Conservation (phyloP, 2,888 invertebrate genomes). For the Synergus itoensis region DNA sequence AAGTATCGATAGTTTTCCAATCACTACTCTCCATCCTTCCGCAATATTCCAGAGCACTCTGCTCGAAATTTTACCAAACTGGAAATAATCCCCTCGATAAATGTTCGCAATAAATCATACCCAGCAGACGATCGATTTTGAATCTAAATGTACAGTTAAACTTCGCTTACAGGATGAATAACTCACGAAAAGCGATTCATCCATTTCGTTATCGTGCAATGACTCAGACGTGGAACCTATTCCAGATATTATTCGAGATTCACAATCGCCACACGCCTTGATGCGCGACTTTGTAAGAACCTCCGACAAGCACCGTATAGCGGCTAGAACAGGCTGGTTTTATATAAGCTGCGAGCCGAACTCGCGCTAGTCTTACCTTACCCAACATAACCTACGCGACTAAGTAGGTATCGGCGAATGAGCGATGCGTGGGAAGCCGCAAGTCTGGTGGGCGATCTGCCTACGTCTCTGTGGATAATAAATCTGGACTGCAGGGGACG, state of each 20-base stretch:
- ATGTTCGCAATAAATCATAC: constrained; percentile 16
- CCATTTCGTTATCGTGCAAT: constrained; percentile 36
- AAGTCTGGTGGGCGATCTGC: constrained; percentile 70
- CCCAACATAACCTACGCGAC: constrained; percentile 58
- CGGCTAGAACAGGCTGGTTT: constrained; percentile 51
- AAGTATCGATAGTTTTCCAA: too few relatives aligned
- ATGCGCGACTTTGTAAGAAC: constrained; percentile 40
- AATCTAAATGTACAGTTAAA: constrained; percentile 38
- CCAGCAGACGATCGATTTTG: background rate
- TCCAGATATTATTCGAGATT: constrained; percentile 40
- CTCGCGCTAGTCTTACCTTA: constrained; percentile 53
- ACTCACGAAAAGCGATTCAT: constrained; percentile 37
- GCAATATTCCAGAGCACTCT: background rate
- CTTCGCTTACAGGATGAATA: constrained; percentile 19
- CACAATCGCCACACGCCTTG: constrained; percentile 42
- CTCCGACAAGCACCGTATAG: constrained; percentile 47
- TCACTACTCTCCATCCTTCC: background rate
- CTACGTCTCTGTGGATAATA: constrained; percentile 58
- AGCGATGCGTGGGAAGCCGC: constrained; percentile 73
- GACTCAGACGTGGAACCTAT: constrained; percentile 39
- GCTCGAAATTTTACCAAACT: constrained; percentile 20
- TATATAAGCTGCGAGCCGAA: constrained; percentile 50
- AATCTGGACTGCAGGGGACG: constrained; percentile 58
- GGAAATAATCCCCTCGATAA: background rate
- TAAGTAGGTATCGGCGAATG: constrained; percentile 72